These are phyloP conservation scores for Stenurella melanura DNA, from an alignment of 2,888 invertebrate genomes.

Conservation along the genomic window DNA sequence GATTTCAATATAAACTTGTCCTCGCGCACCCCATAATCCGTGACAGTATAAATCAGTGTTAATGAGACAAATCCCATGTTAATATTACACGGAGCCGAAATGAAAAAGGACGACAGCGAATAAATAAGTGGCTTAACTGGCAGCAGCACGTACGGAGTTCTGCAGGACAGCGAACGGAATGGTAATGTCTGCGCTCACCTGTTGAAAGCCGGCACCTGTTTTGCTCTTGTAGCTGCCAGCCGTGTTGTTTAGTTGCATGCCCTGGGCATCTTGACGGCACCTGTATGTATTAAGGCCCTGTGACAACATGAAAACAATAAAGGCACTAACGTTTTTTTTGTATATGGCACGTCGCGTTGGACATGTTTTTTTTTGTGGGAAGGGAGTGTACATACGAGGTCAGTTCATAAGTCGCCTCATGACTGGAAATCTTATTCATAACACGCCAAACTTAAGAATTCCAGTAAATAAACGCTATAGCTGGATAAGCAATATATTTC, in stretches of 20 bases:
- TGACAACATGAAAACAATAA: background rate
- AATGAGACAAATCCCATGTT: conserved; percentile 22
- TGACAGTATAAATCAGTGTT: conserved; percentile 3
- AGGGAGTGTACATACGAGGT: background rate
- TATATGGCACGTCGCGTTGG: background rate
- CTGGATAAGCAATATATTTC: too few species aligned
- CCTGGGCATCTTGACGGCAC: conserved; percentile 7
- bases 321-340: background rate
- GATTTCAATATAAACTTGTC: conserved; percentile 12
- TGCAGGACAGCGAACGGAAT: conserved; percentile 23
- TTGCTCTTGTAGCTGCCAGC: conserved; percentile 6
- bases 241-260: background rate
- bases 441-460: too few species aligned
- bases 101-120: conserved; percentile 25
- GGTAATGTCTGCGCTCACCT: conserved; percentile 25
- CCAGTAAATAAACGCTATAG: too few species aligned
- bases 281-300: background rate
- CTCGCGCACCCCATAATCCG: conserved; percentile 1
- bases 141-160: conserved; percentile 20
- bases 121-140: conserved; percentile 28
- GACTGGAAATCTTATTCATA: background rate
- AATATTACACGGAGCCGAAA: conserved; percentile 15
- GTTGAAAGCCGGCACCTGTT: conserved; percentile 31
- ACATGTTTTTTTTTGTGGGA: background rate
- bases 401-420: background rate